Conservation (phyloP, 2,797 vertebrate species). For the Spondyliosoma cantharus region DNA sequence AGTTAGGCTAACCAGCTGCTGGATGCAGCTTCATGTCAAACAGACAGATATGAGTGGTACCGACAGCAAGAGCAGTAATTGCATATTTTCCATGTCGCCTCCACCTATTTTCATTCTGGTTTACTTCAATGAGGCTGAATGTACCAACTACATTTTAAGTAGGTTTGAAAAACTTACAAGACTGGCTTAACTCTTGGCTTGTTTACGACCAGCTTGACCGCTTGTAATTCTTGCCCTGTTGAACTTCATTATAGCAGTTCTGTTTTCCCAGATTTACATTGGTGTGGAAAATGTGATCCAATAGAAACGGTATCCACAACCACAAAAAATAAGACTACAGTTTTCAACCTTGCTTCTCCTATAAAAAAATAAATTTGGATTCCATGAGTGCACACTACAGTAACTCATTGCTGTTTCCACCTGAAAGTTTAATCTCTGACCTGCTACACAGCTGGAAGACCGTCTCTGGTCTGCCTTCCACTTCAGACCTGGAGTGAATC, state of each 20-base stretch:
- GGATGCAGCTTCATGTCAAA: background rate
- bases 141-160: background rate
- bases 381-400: background rate
- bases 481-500: conserved; percentile 95
- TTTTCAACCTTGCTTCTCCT: background rate
- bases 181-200: background rate
- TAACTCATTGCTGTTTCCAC: conserved; percentile 17
- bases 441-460: conserved; percentile 97
- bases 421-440: conserved; percentile 77
- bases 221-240: background rate
- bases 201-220: background rate
- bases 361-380: background rate
- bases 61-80: background rate
- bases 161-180: background rate
- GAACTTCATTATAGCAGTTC: background rate
- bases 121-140: background rate
- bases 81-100: background rate
- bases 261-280: background rate
- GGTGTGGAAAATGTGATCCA: background rate
- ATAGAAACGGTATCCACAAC: background rate
- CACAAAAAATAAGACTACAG: background rate
- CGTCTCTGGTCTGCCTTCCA: conserved; percentile 95
- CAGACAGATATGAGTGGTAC: background rate
- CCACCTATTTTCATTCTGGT: too few relatives aligned
- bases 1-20: too few relatives aligned